These are phyloP conservation scores for Furcifer pardalis DNA, from an alignment of 2,797 vertebrate species.

Conservation along the genomic window DNA sequence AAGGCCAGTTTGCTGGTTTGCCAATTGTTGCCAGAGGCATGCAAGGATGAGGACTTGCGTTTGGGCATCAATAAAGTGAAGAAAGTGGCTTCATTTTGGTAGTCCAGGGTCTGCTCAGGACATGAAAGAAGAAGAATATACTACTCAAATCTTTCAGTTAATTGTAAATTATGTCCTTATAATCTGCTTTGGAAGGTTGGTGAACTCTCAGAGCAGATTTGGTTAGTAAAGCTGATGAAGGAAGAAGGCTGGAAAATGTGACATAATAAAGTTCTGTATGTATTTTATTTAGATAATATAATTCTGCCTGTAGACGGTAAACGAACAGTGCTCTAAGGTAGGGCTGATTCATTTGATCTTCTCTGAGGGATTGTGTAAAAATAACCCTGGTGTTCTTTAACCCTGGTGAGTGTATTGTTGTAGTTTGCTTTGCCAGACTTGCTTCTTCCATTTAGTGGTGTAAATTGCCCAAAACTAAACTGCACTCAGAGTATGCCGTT, in stretches of 20 bases:
- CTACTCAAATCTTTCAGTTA: background rate
- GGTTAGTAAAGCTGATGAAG: background rate
- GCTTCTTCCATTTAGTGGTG: no score
- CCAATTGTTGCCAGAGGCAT: no score
- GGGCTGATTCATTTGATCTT: background rate
- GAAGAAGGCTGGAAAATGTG: background rate
- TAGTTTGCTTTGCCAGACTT: background rate
- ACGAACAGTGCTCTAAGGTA: background rate
- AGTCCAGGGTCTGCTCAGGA: no score
- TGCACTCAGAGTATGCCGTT: background rate
- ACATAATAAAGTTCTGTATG: background rate
- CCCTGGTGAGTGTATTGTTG: background rate
- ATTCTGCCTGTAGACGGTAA: background rate
- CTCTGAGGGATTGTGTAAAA: background rate
- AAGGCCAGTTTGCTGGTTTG: no score
- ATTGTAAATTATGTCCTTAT: background rate
- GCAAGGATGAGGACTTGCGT: no score
- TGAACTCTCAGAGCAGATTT: background rate
- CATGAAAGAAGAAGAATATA: no score
- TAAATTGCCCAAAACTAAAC: background rate
- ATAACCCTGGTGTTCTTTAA: background rate
- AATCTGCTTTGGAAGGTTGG: background rate
- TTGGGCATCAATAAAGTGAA: no score
- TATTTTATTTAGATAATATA: no score
- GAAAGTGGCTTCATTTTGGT: no score